Conservation (phyloP, 2,113 vertebrate species). For the Mesitornis unicolor region DNA sequence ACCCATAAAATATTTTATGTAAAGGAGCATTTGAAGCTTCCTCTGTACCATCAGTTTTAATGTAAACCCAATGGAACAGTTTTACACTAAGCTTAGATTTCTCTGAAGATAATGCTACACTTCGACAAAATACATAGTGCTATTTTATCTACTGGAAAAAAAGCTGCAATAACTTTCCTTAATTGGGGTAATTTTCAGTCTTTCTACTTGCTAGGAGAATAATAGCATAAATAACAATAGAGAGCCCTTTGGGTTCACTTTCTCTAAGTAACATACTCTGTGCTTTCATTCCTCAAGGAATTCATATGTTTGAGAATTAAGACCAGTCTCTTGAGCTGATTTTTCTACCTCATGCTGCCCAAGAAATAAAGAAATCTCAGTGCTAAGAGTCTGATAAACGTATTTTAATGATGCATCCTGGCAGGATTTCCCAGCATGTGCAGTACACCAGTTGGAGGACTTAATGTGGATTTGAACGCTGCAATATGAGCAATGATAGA, state of each 20-base stretch:
- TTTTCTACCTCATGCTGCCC: neutral
- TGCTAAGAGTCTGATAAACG: neutral
- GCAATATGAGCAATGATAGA: neutral
- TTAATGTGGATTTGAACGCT: neutral
- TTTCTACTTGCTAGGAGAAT: neutral
- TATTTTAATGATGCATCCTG: neutral
- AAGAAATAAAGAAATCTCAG: neutral
- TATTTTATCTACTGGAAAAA: neutral
- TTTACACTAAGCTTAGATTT: neutral
- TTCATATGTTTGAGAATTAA: neutral
- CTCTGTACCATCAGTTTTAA: neutral
- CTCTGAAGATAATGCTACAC: neutral
- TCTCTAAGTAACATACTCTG: neutral
- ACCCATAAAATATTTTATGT: neutral
- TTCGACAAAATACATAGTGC: neutral
- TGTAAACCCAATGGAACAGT: neutral
- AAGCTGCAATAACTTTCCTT: neutral
- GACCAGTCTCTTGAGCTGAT: neutral
- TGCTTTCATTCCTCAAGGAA: neutral
- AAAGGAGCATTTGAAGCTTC: neutral
- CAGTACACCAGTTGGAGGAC: neutral
- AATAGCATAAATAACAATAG: neutral
- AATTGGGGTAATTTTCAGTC: neutral
- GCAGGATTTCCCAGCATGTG: neutral
- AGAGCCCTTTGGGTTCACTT: neutral